phyloP scores from a whole-genome alignment of 2,113 vertebrate species.

The Corythornis vintsioides region DNA sequence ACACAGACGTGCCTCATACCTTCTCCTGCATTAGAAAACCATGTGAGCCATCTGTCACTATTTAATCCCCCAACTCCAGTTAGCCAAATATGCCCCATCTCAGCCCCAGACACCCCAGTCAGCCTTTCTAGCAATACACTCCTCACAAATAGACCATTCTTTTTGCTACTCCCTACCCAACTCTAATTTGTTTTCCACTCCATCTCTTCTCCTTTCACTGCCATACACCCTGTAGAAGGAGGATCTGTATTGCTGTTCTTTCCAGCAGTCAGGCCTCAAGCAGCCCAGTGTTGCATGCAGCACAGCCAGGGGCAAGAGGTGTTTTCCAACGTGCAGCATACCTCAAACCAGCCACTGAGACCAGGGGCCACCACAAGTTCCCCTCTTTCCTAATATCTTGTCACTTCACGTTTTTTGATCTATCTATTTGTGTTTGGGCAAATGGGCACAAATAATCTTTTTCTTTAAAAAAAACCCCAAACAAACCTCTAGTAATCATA shows the following conservation, averaged over 20 bases:
- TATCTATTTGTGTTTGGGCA: neutral
- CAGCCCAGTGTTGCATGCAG: neutral
- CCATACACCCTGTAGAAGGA: neutral
- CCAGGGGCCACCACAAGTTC: neutral
- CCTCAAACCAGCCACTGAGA: neutral
- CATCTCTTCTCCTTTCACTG: neutral
- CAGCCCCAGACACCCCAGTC: neutral
- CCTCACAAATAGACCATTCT: neutral
- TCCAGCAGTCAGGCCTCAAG: neutral
- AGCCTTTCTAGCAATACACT: neutral
- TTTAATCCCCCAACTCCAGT: neutral
- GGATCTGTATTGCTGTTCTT: neutral
- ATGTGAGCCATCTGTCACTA: neutral
- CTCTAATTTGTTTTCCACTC: neutral
- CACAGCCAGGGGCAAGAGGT: neutral
- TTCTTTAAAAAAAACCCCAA: neutral
- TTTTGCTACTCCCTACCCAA: neutral
- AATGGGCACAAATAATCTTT: neutral
- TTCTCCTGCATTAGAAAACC: neutral
- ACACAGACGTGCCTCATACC: constrained; percentile 29
- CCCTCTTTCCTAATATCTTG: neutral
- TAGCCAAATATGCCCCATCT: neutral
- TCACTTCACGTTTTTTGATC: neutral
- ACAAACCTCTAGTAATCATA: neutral
- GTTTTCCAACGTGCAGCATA: accelerated